Percentiles rank a stretch among this genome's conserved stretches.
Conservation (phyloP, 1,140 invertebrate genomes). For the Ridgeia piscesae region DNA sequence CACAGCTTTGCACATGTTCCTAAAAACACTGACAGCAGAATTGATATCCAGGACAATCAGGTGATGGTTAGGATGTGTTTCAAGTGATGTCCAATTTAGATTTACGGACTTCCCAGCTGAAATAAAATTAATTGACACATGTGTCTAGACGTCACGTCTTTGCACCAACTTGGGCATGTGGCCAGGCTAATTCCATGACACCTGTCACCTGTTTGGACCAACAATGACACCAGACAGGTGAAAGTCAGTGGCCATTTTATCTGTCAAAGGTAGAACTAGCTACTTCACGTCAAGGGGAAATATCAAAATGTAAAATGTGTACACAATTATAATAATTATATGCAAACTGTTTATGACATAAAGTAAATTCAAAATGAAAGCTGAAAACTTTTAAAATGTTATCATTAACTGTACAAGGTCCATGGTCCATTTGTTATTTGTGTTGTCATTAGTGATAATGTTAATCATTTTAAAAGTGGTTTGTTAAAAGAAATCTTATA, state of each 20-base stretch:
- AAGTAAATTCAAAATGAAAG: no score
- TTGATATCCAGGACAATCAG: no score
- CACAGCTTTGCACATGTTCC: no score
- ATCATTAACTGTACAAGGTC: no score
- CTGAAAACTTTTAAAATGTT: no score
- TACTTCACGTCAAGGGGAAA: neutral
- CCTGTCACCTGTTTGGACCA: neutral
- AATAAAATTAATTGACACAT: neutral
- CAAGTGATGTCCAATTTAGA: neutral
- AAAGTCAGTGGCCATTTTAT: neutral
- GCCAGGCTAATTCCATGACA: neutral
- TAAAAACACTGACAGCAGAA: no score
- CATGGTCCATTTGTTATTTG: no score
- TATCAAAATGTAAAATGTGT: neutral
- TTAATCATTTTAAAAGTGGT: no score
- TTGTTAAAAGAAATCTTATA: no score
- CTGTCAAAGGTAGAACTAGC: neutral
- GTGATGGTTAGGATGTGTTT: neutral
- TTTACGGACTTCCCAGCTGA: neutral
- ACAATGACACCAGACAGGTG: neutral
- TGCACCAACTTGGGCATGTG: neutral
- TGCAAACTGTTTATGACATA: no score
- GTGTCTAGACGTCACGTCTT: neutral
- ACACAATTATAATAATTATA: no score
- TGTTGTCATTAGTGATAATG: no score